phyloP scores from a whole-genome alignment of 1,140 invertebrate genomes.

The Melanaphis sacchari region DNA sequence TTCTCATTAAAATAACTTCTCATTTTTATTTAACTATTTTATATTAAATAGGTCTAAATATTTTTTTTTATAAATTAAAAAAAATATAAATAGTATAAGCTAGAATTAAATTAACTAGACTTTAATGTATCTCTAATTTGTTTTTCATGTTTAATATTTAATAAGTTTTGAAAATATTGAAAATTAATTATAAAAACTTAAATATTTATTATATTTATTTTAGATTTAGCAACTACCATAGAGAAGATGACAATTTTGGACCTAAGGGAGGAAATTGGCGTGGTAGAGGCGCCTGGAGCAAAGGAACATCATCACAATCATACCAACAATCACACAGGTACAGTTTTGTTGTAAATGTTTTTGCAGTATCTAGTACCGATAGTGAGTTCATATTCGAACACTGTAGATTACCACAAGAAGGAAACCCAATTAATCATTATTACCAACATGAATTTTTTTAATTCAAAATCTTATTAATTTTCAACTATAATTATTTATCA shows the following conservation, averaged over 20 bases:
- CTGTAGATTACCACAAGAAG: conserved; percentile 54
- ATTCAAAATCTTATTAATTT: conserved; percentile 28
- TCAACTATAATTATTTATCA: background rate
- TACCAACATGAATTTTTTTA: conserved; percentile 32
- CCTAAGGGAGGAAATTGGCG: conserved; percentile 50
- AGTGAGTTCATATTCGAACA: conserved; percentile 57
- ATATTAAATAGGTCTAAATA: too few relatives aligned
- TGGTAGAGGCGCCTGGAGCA: conserved; percentile 44
- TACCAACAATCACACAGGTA: conserved; percentile 56
- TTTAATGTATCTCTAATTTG: background rate
- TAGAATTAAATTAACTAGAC: background rate
- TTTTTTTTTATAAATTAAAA: too few relatives aligned
- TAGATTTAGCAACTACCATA: conserved; percentile 45
- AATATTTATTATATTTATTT: background rate
- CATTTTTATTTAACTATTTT: background rate
- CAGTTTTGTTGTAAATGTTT: conserved; percentile 57
- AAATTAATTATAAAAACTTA: background rate
- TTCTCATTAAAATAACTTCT: too few relatives aligned
- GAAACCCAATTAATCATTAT: conserved; percentile 47
- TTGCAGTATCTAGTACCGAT: conserved; percentile 57
- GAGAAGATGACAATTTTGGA: conserved; percentile 50
- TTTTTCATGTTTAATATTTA: background rate
- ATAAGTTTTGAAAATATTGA: too few relatives aligned
- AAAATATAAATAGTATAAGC: too few relatives aligned
- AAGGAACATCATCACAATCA: conserved; percentile 22